Evolutionary conservation across 2,797 vertebrate species (phyloP), one percentile per base, ranked within the genome.

Genomic region (Lepilemur septentrionalis): DNA sequence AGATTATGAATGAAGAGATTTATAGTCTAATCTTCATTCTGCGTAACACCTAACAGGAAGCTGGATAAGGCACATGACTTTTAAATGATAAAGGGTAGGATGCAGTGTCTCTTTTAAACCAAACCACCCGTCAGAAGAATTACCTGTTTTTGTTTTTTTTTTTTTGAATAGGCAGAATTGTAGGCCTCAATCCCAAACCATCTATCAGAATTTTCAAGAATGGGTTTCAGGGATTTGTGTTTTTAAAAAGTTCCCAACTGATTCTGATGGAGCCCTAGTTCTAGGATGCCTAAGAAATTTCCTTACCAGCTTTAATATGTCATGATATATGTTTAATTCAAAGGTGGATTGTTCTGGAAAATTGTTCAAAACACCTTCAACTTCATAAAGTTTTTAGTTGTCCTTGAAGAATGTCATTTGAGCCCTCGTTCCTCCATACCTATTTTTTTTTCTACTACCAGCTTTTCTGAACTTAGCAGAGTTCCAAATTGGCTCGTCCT

Each of bases 151-250:
- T 55, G 52, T 55, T 30, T 41, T 52, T n/a, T 41, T 52, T n/a
- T 5, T 32, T 48, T 32, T 70, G 38, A 48, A 35, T 43, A 87
- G 61, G 7, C 14, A 18, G 30, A 70, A 57, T 67, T 61, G 89
- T 89, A 85, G n/a, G 46, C 30, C n/a, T 63, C 17, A 43, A 63
- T 32, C 48, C 46, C 20, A 84, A 94, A 72, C n/a, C 46, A 10
- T 81, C 30, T 35, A 57, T 93, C 52, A 78, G 15, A 92, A 86
- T 94, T 89, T 96, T 52, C 43, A 57, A 67, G 67, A 85, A 67
- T 57, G n/a, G 9, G 48, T 63, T 38, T 84, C 22, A 41, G 22
- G 50, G 20, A 86, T 78, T 50, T 87, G 28, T 55, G 20, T 38
- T 93, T 61, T 79, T 52, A 5, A 86, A 83, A 92, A 52, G 15